Percentiles rank a stretch among this genome's conserved stretches.
Conservation (phyloP, 2,888 invertebrate species). For the Anarsia innoxiella region DNA sequence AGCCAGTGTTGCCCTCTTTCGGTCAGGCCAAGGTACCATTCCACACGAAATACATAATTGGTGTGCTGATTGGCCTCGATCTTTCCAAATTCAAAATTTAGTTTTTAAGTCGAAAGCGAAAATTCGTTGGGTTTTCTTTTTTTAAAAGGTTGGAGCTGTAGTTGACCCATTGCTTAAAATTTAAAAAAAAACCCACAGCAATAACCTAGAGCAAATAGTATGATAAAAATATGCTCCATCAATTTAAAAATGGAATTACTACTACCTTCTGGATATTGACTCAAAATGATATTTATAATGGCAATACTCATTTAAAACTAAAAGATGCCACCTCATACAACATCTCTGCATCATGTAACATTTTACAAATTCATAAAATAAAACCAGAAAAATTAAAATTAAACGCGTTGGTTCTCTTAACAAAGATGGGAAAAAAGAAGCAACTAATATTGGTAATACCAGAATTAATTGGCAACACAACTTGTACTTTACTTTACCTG, state of each 20-base stretch:
- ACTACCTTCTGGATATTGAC: background rate
- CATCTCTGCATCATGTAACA: background rate
- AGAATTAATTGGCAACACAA: too few species aligned
- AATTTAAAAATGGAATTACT: conserved; percentile 20
- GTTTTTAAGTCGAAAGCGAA: conserved; percentile 49
- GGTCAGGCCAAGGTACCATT: conserved; percentile 75
- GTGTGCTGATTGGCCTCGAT: conserved; percentile 69
- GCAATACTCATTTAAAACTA: conserved; percentile 53
- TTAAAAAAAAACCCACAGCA: too few species aligned
- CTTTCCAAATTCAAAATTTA: conserved; percentile 71
- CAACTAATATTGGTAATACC: too few species aligned
- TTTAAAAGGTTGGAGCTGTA: conserved; percentile 30
- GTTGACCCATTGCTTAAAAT: too few species aligned
- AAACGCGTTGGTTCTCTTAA: too few species aligned
- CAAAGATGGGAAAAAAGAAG: too few species aligned
- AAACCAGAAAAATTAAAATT: too few species aligned
- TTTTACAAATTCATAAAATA: too few species aligned
- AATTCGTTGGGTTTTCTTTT: too few species aligned
- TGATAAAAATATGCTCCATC: too few species aligned
- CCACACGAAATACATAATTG: conserved; percentile 51
- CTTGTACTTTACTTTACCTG: too few species aligned
- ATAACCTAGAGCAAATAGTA: too few species aligned
- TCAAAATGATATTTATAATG: conserved; percentile 28
- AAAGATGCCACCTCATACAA: conserved; percentile 49
- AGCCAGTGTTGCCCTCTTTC: conserved; percentile 61